Evolutionary conservation across 1,140 invertebrate genomes (phyloP), one percentile per base, ranked within the genome.

Genomic region (Drosophila kohkoa): DNA sequence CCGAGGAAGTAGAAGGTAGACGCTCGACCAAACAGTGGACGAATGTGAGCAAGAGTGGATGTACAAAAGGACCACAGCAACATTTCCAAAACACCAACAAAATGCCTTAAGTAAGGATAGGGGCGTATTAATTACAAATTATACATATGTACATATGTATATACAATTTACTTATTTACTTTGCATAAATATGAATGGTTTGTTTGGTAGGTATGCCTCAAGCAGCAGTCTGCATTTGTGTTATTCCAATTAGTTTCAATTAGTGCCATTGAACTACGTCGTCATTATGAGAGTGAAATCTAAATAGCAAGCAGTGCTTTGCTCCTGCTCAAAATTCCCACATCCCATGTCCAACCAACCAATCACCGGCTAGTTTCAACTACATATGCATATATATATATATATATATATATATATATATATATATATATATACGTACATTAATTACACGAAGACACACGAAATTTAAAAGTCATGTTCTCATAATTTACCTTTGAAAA

Each of bases 401-500:
- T 20, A 3, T 2, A 20, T 2, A 25, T 25, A 25, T 25, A 20
- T 20, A 25, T 25, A 25, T 25, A 25, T 25, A 3, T 2, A 25
- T 25, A 25, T 25, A 20, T 20, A 25, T 25, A 25, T 25, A 25
- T 25, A 3, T 25, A 25, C 20, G 3, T 71, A 64, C 7, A 63
- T 75, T 71, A 77, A 74, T 68, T 64, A 48, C 41, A 69, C 41
- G 63, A 45, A 30, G 30, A 38, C 60, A 38, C 54, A 54, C 49
- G 28, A 41, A 77, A 41, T 13, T 52, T 41, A 55, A 68, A 38
- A 60, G 54, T 71, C 70, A 82, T 86, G 71, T 85, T 85, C 20
- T 25, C 59, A 71, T 86, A 86, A 87, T 93, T 94, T 95, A 99
- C 99, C 99, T 98, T 99, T 99, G 94, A 99, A 99, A 93, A 99